Evolutionary conservation across 2,797 vertebrate species (phyloP).

Genomic region (Smutsia temminckii): DNA sequence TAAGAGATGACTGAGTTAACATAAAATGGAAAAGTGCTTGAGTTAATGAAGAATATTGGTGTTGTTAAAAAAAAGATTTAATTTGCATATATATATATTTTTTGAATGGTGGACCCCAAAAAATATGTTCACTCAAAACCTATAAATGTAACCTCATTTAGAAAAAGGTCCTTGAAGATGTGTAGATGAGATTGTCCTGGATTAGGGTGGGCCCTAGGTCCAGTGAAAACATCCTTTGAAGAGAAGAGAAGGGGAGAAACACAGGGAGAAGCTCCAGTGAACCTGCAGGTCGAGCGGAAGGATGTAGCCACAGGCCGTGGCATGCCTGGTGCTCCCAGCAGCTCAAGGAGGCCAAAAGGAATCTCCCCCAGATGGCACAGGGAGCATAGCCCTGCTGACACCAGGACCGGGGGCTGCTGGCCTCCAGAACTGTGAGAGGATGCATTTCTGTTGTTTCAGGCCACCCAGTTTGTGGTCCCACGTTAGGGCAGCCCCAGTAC

Average conservation of each 20-base stretch:
- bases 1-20: neutral
- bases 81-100: neutral
- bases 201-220: no score
- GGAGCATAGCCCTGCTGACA: accelerated
- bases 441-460: no score
- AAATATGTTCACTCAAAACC: neutral
- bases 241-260: no score
- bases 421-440: neutral
- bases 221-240: neutral
- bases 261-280: accelerated
- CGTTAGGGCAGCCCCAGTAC: neutral
- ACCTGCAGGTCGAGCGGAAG: neutral
- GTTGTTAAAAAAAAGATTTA: neutral
- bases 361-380: accelerated
- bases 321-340: neutral
- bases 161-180: neutral
- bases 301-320: accelerated
- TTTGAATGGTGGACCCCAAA: neutral
- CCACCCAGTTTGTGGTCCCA: accelerated
- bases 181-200: neutral
- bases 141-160: neutral
- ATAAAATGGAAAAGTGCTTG: neutral
- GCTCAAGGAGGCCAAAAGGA: neutral
- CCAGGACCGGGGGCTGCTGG: accelerated
- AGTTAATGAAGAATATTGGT: neutral